phyloP scores from a whole-genome alignment of 2,113 vertebrate genomes.

The Zosterops pallidus region DNA sequence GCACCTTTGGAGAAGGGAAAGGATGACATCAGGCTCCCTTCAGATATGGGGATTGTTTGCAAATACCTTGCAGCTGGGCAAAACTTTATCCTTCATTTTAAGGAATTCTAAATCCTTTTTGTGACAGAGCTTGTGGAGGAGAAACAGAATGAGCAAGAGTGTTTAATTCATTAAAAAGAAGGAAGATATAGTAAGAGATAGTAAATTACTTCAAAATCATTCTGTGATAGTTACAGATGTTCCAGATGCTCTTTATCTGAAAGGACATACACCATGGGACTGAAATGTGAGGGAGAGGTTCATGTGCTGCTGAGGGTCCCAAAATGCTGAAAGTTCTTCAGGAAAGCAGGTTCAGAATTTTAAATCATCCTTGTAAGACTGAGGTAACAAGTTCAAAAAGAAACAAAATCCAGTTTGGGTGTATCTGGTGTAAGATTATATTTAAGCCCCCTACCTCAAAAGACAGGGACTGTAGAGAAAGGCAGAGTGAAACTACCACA shows the following conservation, averaged over 20 bases:
- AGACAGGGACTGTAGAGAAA: accelerated
- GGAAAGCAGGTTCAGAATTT: not conserved
- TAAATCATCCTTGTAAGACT: not conserved
- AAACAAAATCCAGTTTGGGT: not conserved
- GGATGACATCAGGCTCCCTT: not conserved
- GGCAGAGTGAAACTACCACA: not conserved
- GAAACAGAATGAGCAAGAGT: not conserved
- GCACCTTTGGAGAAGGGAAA: not conserved
- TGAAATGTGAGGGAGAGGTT: not conserved
- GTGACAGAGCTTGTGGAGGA: not conserved
- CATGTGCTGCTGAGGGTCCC: not conserved
- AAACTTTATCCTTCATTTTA: not conserved
- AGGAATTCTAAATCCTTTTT: not conserved
- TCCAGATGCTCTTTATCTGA: not conserved
- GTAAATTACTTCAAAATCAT: not conserved
- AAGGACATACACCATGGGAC: accelerated
- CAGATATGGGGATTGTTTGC: not conserved
- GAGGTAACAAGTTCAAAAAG: not conserved
- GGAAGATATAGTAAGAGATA: not conserved
- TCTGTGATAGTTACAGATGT: accelerated
- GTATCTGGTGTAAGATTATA: not conserved
- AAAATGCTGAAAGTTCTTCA: not conserved
- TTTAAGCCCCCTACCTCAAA: not conserved
- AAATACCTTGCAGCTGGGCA: not conserved
- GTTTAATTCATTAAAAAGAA: not conserved